Evolutionary conservation across 2,888 invertebrate species (phyloP).

Genomic region (Eupelmus urozonus): DNA sequence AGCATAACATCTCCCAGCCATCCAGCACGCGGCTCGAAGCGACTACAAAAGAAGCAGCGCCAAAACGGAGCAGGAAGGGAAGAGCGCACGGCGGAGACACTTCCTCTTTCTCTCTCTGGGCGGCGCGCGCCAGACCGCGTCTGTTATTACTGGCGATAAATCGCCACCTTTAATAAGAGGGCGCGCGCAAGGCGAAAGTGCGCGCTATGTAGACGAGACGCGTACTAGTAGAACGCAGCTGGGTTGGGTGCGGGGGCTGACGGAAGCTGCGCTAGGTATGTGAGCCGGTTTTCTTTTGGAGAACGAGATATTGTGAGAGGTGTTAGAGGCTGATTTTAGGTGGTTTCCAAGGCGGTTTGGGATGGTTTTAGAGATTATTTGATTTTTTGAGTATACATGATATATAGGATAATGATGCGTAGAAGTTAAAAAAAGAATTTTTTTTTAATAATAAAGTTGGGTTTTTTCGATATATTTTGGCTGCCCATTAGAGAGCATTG

Average conservation of each 20-base stretch:
- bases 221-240: too few relatives aligned
- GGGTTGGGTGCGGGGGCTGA: constrained; percentile 37
- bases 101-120: constrained; percentile 50
- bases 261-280: neutral
- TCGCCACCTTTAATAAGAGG: constrained; percentile 76
- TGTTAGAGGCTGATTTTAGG: too few relatives aligned
- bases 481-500: too few relatives aligned
- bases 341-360: too few relatives aligned
- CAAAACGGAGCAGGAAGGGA: neutral
- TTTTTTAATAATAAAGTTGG: too few relatives aligned
- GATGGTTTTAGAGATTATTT: too few relatives aligned
- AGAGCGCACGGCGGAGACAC: constrained; percentile 36
- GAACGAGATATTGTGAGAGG: neutral
- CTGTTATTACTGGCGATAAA: constrained; percentile 76
- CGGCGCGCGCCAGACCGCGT: constrained; percentile 69
- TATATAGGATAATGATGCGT: too few relatives aligned
- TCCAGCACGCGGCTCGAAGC: neutral
- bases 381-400: too few relatives aligned
- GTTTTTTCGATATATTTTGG: too few relatives aligned
- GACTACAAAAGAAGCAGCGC: neutral
- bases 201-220: constrained; percentile 5
- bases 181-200: constrained; percentile 49
- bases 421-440: too few relatives aligned
- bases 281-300: neutral
- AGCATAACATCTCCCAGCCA: too few relatives aligned